Conservation (phyloP, 2,113 vertebrate genomes). For the Takifugu flavidus region DNA sequence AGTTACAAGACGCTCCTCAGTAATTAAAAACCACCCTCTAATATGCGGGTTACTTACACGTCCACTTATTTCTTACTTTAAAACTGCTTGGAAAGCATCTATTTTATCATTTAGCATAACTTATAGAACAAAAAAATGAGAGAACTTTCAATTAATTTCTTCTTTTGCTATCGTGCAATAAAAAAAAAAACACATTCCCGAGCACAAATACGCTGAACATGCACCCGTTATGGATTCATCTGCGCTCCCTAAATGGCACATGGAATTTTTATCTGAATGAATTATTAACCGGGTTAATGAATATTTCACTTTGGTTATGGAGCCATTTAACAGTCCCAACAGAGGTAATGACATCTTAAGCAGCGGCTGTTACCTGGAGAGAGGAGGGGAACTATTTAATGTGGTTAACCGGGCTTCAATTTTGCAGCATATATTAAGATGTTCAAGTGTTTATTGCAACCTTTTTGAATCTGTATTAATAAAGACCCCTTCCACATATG, state of each 20-base stretch:
- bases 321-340: conserved; percentile 60
- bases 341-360: conserved; percentile 66
- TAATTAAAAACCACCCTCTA: conserved; percentile 56
- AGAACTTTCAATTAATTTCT: conserved; percentile 69
- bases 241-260: conserved; percentile 58
- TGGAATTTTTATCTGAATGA: conserved; percentile 66
- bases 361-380: conserved; percentile 32
- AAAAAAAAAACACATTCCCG: conserved; percentile 60
- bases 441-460: conserved; percentile 1
- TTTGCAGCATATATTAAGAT: conserved; percentile 5
- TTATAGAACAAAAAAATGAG: conserved; percentile 54
- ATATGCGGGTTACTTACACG: conserved; percentile 38
- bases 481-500: not conserved
- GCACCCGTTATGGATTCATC: conserved; percentile 66
- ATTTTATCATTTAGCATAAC: conserved; percentile 67
- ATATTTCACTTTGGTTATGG: conserved; percentile 71
- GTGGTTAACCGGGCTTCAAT: conserved; percentile 10
- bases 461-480: not conserved
- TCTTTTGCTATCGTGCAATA: conserved; percentile 61
- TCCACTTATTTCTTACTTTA: conserved; percentile 44
- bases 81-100: conserved; percentile 68
- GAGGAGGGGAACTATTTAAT: conserved; percentile 6
- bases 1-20: conserved; percentile 41
- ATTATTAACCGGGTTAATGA: conserved; percentile 72
- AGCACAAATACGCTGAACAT: conserved; percentile 69